These are phyloP conservation scores for Erythrocercus mccallii DNA, from an alignment of 2,113 vertebrate species.

Conservation along the genomic window DNA sequence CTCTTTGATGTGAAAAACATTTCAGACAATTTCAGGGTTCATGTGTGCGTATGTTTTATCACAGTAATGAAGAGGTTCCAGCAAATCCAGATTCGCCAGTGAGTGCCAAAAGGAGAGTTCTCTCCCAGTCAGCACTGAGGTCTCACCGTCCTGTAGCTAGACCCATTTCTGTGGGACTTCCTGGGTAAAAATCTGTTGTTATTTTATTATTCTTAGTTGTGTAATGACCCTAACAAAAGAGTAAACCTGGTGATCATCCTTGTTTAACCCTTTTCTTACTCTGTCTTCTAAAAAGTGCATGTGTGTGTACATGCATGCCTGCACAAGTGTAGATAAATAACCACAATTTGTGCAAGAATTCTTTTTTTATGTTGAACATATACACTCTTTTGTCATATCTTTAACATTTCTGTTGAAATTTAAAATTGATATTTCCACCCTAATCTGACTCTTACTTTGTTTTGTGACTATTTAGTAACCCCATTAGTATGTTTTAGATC, in stretches of 20 bases:
- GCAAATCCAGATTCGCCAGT: conserved; percentile 74
- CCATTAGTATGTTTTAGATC: neutral
- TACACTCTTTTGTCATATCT: neutral
- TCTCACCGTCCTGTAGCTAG: conserved; percentile 95
- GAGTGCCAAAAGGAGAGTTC: conserved; percentile 83
- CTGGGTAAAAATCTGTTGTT: conserved; percentile 74
- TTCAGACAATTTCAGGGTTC: neutral
- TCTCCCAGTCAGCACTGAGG: conserved; percentile 90
- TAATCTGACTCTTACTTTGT: neutral
- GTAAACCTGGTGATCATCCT: neutral
- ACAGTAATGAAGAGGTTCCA: conserved; percentile 70
- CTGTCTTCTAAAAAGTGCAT: neutral
- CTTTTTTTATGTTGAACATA: neutral
- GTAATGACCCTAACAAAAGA: neutral
- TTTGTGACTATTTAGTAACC: neutral
- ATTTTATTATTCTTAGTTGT: neutral
- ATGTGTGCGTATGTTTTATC: neutral
- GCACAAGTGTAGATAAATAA: neutral
- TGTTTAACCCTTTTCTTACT: neutral
- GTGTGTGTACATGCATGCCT: fast-evolving
- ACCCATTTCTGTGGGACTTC: conserved; percentile 82
- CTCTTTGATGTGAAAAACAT: neutral
- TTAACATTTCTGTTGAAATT: neutral
- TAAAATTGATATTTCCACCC: neutral
- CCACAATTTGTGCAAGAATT: neutral